These are phyloP conservation scores for Molossus molossus DNA, from an alignment of 2,797 vertebrate species.

Conservation along the genomic window DNA sequence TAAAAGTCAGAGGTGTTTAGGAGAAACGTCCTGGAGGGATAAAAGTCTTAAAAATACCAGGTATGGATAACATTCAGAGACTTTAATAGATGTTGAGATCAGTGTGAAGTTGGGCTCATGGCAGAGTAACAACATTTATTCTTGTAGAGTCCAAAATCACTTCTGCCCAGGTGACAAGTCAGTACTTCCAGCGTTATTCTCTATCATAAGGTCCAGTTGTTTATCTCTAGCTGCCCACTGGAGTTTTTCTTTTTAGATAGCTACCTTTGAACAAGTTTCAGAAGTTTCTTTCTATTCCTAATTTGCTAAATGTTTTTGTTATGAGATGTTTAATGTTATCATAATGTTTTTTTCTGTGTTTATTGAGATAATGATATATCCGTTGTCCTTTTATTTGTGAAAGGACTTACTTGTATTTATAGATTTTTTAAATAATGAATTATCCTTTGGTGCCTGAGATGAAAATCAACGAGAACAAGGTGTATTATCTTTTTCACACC, in stretches of 20 bases:
- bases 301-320: background rate
- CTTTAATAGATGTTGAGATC: conserved; percentile 27
- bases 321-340: background rate
- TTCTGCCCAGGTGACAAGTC: background rate
- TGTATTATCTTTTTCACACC: background rate
- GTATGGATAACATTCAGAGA: background rate
- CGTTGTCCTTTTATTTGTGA: background rate
- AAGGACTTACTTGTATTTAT: background rate
- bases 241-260: background rate
- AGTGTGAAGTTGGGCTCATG: background rate
- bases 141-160: background rate
- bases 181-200: background rate
- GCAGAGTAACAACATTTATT: background rate
- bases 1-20: background rate
- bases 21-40: background rate
- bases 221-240: background rate
- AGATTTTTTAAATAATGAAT: background rate
- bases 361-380: conserved; percentile 10
- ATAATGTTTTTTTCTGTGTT: background rate
- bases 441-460: background rate
- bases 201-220: background rate
- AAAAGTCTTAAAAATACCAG: background rate
- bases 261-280: background rate
- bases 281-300: background rate
- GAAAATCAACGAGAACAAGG: background rate